A percentile compares a stretch with the other conserved stretches of the same genome.
These are phyloP conservation scores for Tiliacea aurago DNA, from an alignment of 2,888 invertebrate genomes.

Conservation along the genomic window DNA sequence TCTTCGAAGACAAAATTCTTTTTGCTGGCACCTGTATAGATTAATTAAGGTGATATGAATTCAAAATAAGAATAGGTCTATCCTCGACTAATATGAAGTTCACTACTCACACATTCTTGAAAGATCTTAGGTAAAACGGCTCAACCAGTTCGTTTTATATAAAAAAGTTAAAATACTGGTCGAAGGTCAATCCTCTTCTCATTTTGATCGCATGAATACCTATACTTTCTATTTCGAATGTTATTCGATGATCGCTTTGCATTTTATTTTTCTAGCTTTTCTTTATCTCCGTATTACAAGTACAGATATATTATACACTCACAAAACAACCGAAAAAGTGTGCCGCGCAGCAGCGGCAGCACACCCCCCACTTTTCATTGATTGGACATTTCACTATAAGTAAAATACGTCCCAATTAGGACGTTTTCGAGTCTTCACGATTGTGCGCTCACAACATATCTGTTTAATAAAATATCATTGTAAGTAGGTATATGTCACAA, in stretches of 20 bases:
- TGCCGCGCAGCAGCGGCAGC: too few species aligned
- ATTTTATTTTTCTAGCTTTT: slow-evolving; percentile 1
- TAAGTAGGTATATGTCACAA: too few species aligned
- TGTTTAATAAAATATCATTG: too few species aligned
- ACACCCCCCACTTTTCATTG: too few species aligned
- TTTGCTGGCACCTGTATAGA: slow-evolving; percentile 57
- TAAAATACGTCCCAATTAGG: too few species aligned
- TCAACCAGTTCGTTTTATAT: neutral
- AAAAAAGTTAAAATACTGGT: neutral
- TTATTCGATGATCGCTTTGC: neutral
- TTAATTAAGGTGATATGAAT: slow-evolving; percentile 28
- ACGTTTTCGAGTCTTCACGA: too few species aligned
- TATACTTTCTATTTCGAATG: neutral
- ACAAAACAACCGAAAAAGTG: too few species aligned
- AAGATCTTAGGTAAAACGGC: neutral
- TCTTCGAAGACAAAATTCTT: slow-evolving; percentile 58
- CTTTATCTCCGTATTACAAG: neutral
- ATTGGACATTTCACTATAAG: too few species aligned
- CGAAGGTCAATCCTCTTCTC: slow-evolving; percentile 3
- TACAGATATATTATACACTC: too few species aligned
- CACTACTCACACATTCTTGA: neutral
- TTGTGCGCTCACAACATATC: too few species aligned
- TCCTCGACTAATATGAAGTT: neutral
- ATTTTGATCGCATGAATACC: slow-evolving; percentile 7
- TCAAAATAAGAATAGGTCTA: slow-evolving; percentile 12